Evolutionary conservation across 2,113 vertebrate genomes (phyloP), one percentile per base, ranked within the genome.

Genomic region (Brachypteracias leptosomus): DNA sequence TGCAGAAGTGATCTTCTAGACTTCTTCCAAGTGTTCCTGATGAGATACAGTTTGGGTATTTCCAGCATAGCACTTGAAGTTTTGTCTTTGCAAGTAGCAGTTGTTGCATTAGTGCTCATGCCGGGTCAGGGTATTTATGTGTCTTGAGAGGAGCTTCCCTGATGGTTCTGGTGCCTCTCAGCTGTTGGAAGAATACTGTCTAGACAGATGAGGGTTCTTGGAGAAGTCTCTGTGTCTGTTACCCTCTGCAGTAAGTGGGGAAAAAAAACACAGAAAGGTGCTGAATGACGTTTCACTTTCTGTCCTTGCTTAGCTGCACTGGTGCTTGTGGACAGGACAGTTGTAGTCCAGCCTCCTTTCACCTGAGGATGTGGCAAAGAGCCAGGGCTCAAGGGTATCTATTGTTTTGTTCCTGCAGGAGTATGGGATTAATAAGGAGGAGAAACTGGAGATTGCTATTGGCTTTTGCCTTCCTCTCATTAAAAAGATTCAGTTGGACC

Each of bases 381-480:
- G 29, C 17, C 29, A 70, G 73, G 26, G 21, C 81, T 95, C 46
- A 85, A 47, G 58, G 40, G 6, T 92, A 16, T 73, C 31, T 95
- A 2, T 77, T 88, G 16, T 95, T 75, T 91, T 95, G 77, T 90
- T 89, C 35, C 72, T 76, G 61, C 95, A 99, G 99, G 99, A 99
- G 90, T 99, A 99, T 51, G 99, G 99, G 44, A 99, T 99, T 75
- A 99, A 98, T 95, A 98, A 98, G 87, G 98, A 98, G 62, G 99
- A 99, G 97, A 99, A 99, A 95, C 96, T 99, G 98, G 99, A 99
- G 97, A 99, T 99, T 84, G 99, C 99, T 2, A 98, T 99, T 42
- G 99, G 99, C 79, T 99, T 99, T 98, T 99, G 99, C 97, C 99
- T 99, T 94, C 99, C 99, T 18, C 98, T 99, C 78, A 98, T 99